Evolutionary conservation across 2,888 invertebrate genomes (phyloP), one percentile per base, ranked within the genome.

Genomic region (Agriotes lineatus): DNA sequence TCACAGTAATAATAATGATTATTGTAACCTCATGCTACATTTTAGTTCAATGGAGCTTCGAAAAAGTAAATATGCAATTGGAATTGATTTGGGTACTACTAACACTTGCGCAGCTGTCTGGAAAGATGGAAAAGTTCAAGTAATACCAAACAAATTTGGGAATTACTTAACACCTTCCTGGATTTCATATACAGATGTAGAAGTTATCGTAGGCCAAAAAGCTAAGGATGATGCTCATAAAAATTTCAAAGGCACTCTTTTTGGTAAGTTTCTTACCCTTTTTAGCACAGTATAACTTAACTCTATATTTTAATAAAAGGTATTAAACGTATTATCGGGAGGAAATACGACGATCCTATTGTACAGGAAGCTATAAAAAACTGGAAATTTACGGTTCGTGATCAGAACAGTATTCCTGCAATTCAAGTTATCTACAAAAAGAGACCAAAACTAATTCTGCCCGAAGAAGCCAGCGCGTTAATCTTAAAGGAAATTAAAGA

Each of bases 401-500:
- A 95, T 18, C 95, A 96, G 81, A 86, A 87, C 70, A 90, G 90
- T 50, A 99, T 98, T 84, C 99, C 99, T 0, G 95, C 97, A 81
- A 94, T 99, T 62, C 88, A 93, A 73, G 96, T 97, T 0, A 86
- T 87, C 64, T 95, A 96, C 0, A 89, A 90, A 12, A 92, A 93
- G 77, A 95, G 94, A 6, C 90, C 91, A 63, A 97, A 96, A 82
- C 88, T 93, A 37, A 99, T 99, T 84, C 94, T 98, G 0, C 97
- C 99, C 6, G 99, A 99, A 85, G 99, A 99, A 95, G 18, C 99
- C 78, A 98, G 97, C 19, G 98, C 99, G 71, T 99, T 99, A 98
- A 97, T 99, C 39, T 88, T 99, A 67, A 90, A 89, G 18, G 98
- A 99, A 85, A 97, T 99, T 97, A 98, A 96, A 88, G 97, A 97